Base-by-base conservation (phyloP, 2,797 vertebrate species). In the Diglossa cyanea region DNA sequence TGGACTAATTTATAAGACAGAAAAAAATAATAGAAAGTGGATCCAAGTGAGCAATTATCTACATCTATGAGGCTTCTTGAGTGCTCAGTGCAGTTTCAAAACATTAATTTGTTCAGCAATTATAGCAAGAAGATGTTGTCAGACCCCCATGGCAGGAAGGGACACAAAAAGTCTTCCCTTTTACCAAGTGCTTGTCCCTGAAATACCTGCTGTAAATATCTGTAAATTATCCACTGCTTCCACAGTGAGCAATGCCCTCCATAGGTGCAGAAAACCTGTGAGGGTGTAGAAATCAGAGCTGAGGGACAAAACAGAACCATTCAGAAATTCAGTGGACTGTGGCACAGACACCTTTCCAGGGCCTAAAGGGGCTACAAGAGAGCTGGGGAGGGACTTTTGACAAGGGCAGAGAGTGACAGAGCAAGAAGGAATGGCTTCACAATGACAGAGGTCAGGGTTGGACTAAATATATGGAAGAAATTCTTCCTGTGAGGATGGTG, bases 221-320 rank as follows among this genome's bases (percentile, higher is more conserved):
- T 35, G 35, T 35, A 31, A 40, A 15, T 37, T 31, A 42, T 4
- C 28, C 1, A 1, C 24, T 10, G 9, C 35, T 54, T 28, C 50
- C 45, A 31, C 11, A 25, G 57, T 2, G 10, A 70, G 42, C 42
- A 54, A 20, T 0, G 1, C 13, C 21, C 10, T 35, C 9, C 10
- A 20, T 3, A 37, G 35, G 17, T 1, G 2, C 19, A 51, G 40
- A 67, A 44, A 68, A 48, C 11, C 28, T 13, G 3, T 1, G 0
- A 33, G 51, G 6, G 31, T 55, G 7, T 1, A 60, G 53, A 74
- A 65, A 21, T 18, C 26, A 8, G 26, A 55, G 47, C 5, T 39
- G 5, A 33, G 55, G 42, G 11, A 4, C 53, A 3, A 2, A 50
- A 19, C 17, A 42, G 48, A 62, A 35, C 40, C 30, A 62, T 35